Evolutionary conservation across 2,888 invertebrate species (phyloP), one percentile per base, ranked within the genome.

Genomic region (Lacanobia wlatinum): DNA sequence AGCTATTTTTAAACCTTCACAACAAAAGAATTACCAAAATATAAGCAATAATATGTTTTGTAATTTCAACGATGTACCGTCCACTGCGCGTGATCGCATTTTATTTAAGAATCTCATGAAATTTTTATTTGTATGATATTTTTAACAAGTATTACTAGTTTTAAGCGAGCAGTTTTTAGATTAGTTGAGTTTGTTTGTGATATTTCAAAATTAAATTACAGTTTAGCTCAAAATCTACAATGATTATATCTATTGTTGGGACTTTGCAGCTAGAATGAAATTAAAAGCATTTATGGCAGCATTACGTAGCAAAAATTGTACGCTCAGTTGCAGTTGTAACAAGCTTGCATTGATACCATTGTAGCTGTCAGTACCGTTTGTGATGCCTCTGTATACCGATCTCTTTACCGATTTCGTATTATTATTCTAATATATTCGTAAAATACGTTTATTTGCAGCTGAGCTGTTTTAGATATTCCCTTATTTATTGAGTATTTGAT

Each of bases 61-160:
- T 50, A 65, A n/a, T 62, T 43, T 50, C 58, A 72, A 80, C 61
- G 68, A 55, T 60, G 66, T 76, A 78, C 78, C 87, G 84, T 85
- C 86, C 84, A 80, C 72, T 68, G 72, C 63, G 79, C 67, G 50
- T 60, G 67, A 73, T 71, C 65, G 75, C 72, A 74, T 76, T 86
- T 84, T 80, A 74, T 77, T 83, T 73, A 72, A 70, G 85, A 84
- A 86, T 84, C 83, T 86, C 86, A 81, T 67, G 62, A 71, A 83
- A 80, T 76, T 82, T 63, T 75, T 60, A 83, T 78, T 71, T 78
- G 58, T 76, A 75, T 70, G 74, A 73, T 84, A 84, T 84, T 77
- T 72, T 70, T 67, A 0, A 28, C 76, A 82, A 88, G 87, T 88
- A 87, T 88, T 87, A 88, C 73, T 88, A 87, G 85, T 80, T 84